phyloP scores from a whole-genome alignment of 1,140 invertebrate species.

The Eupristina koningsbergeri region DNA sequence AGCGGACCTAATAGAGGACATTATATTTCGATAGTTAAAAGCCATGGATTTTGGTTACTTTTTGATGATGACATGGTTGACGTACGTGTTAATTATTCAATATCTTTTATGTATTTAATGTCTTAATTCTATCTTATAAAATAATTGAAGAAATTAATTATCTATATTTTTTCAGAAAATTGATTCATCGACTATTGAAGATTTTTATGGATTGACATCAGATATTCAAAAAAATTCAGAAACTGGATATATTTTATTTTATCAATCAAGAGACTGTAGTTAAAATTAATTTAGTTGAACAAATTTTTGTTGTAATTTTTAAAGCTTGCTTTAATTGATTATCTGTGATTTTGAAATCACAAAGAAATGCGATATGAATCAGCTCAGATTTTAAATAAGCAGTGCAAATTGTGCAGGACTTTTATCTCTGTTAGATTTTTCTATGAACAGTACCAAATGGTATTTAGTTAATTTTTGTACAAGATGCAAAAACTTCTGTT shows the following conservation, averaged over 20 bases:
- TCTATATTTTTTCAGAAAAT: conserved; percentile 88
- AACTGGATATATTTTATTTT: conserved; percentile 99
- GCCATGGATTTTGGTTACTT: conserved; percentile 98
- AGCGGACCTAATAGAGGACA: conserved; percentile 98
- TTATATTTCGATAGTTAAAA: conserved; percentile 99
- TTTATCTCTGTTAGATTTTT: conserved; percentile 41
- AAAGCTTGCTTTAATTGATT: conserved; percentile 38
- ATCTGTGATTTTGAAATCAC: conserved; percentile 42
- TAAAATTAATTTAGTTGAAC: conserved; percentile 61
- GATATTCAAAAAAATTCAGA: conserved; percentile 99
- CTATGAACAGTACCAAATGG: conserved; percentile 45
- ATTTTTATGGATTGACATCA: conserved; percentile 98
- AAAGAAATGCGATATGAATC: conserved; percentile 40
- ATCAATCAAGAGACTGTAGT: conserved; percentile 92
- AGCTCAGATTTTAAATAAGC: conserved; percentile 45
- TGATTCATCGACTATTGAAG: conserved; percentile 98
- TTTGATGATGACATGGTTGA: conserved; percentile 99
- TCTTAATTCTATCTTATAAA: neutral
- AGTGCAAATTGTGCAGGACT: conserved; percentile 39
- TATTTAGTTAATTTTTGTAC: conserved; percentile 51
- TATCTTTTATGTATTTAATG: neutral
- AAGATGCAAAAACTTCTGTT: conserved; percentile 45
- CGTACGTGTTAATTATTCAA: conserved; percentile 78
- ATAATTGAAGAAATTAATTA: neutral
- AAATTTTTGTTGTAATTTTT: conserved; percentile 51